A percentile compares a stretch with the other conserved stretches of the same genome.
Conservation (phyloP, 2,797 vertebrate species). For the Aldrovandia affinis region DNA sequence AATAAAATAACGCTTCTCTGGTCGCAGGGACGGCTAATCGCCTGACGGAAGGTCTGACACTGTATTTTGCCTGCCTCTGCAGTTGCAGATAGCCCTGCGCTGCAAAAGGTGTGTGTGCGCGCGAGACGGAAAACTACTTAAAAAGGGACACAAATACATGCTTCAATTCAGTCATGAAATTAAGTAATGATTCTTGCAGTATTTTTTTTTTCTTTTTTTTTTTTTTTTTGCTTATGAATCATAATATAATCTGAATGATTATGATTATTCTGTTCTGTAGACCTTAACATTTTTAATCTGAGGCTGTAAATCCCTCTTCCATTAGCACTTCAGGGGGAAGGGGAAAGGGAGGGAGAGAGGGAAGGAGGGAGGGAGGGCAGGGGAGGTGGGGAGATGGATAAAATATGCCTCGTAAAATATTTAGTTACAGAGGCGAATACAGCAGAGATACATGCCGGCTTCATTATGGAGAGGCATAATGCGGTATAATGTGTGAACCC, state of each 20-base stretch:
- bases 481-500: constrained; percentile 54
- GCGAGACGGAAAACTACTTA: constrained; percentile 63
- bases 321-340: constrained; percentile 65
- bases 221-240: constrained; percentile 74
- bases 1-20: constrained; percentile 6
- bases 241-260: constrained; percentile 78
- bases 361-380: constrained; percentile 29
- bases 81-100: neutral
- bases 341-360: constrained; percentile 41
- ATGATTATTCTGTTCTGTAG: constrained; percentile 79
- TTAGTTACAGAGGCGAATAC: constrained; percentile 54
- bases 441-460: constrained; percentile 52
- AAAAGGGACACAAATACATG: constrained; percentile 64
- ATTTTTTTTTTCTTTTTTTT: no score
- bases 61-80: constrained; percentile 31
- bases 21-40: constrained; percentile 11
- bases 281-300: constrained; percentile 74
- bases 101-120: constrained; percentile 5
- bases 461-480: constrained; percentile 56
- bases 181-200: constrained; percentile 68
- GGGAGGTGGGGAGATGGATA: no score
- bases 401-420: constrained; percentile 55
- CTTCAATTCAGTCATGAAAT: constrained; percentile 75
- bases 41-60: constrained; percentile 48
- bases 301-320: constrained; percentile 69